Evolutionary conservation across 2,888 invertebrate species (phyloP).

Genomic region (Hybos culiciformis): DNA sequence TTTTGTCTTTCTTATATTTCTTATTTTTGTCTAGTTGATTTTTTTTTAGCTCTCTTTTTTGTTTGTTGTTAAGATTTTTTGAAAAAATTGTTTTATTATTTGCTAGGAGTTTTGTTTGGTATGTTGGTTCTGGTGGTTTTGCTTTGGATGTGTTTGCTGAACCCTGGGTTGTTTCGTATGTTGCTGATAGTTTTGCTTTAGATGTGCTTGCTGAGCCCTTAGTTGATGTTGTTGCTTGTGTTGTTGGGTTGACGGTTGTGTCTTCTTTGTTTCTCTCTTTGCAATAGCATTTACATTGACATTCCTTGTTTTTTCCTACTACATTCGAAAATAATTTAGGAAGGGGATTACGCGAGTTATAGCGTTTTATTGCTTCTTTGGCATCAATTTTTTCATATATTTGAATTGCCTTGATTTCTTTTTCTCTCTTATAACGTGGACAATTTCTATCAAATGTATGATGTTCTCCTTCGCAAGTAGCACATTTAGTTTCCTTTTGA

Average conservation of each 20-base stretch:
- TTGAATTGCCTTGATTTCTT: background rate
- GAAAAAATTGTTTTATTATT: no score
- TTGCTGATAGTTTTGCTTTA: no score
- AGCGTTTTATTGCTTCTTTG: background rate
- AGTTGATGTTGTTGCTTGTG: no score
- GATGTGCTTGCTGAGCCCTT: no score
- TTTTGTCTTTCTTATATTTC: no score
- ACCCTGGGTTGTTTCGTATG: no score
- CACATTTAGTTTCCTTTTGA: background rate
- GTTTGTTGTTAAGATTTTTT: background rate
- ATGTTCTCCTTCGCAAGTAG: background rate
- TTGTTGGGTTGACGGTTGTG: no score
- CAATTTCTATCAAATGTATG: background rate
- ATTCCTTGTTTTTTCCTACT: background rate
- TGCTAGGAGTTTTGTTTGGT: no score
- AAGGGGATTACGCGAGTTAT: background rate
- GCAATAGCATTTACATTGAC: background rate
- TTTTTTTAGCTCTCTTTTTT: background rate
- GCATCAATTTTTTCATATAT: background rate
- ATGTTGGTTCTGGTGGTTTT: no score
- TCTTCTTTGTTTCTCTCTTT: background rate
- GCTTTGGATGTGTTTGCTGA: no score
- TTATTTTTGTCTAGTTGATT: no score
- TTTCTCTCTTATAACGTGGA: background rate
- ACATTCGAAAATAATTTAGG: background rate